Base-by-base conservation (phyloP, 2,888 invertebrate genomes). In the Pyrgus malvae region DNA sequence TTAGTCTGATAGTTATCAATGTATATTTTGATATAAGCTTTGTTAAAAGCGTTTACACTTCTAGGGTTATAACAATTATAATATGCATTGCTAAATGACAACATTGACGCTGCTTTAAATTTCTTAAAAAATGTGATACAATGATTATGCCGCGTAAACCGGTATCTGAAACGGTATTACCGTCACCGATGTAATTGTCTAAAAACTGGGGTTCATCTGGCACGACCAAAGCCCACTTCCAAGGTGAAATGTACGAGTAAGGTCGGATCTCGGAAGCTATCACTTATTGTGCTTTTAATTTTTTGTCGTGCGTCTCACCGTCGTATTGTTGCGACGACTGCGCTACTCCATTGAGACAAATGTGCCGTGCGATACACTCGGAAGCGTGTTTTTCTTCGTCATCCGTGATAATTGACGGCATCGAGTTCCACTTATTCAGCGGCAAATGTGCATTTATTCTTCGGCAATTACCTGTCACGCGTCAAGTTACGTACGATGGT, bases 241-340 rank as follows among this genome's bases (percentile, higher is more conserved):
- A 76, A 79, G 69, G 79, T 77, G 76, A 81, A 80, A 82, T 74
- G 77, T 81, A 80, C 82, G 80, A 80, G n/a, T n/a, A n/a, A n/a
- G n/a, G n/a, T n/a, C n/a, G n/a, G n/a, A n/a, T n/a, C n/a, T 80
- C 81, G 78, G 78, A 74, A 80, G 79, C 76, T 70, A 75, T 67
- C 66, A 53, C n/a, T 78, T 77, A 83, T 83, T 84, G 82, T 85
- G 75, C 75, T 78, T 25, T 74, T 76, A 80, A 70, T 62, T 82
- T 83, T 80, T 86, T 84, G 79, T 83, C 80, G 80, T 77, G 79
- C 80, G 80, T 81, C 79, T 80, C 82, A 76, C 79, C 68, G 72
- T 73, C 72, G 74, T 76, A 82, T 81, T 83, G 81, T 84, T 80
- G 68, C 41, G 66, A 69, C 71, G 69, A 71, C 69, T 74, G 82